Evolutionary conservation across 1,140 invertebrate genomes (phyloP).

Genomic region (Eurosta solidaginis): DNA sequence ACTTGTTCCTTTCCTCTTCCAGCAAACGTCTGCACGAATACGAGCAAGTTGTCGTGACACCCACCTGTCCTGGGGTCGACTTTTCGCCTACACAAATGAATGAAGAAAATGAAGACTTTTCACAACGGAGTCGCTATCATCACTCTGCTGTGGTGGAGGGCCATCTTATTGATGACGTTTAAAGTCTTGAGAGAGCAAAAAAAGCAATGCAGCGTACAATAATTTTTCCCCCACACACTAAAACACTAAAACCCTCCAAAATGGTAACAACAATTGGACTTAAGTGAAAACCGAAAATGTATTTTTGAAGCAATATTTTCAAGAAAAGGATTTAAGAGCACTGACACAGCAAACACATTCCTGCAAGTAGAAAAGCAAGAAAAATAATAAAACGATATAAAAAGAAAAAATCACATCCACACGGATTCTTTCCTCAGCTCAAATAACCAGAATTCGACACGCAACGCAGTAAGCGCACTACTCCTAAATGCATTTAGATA

Average conservation of each 20-base stretch:
- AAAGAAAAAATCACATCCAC: not conserved
- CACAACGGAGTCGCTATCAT: conserved; percentile 87
- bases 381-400: not conserved
- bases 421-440: too few species aligned
- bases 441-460: too few species aligned
- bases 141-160: conserved; percentile 83
- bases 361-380: not conserved
- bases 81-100: conserved; percentile 85
- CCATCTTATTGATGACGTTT: conserved; percentile 67
- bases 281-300: conserved; percentile 16
- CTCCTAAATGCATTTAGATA: not conserved
- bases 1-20: conserved; percentile 41
- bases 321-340: not conserved
- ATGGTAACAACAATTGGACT: conserved; percentile 17
- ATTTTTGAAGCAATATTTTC: conserved; percentile 29
- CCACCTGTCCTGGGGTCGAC: conserved; percentile 79
- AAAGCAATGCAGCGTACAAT: conserved; percentile 19
- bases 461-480: not conserved
- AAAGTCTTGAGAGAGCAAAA: conserved; percentile 31
- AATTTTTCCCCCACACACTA: not conserved
- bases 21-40: conserved; percentile 79
- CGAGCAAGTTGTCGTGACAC: conserved; percentile 89
- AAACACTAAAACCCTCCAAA: conserved; percentile 25
- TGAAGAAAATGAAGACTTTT: conserved; percentile 94
- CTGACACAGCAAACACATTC: not conserved